phyloP scores from a whole-genome alignment of 1,140 invertebrate species.

The Prorops nasuta region DNA sequence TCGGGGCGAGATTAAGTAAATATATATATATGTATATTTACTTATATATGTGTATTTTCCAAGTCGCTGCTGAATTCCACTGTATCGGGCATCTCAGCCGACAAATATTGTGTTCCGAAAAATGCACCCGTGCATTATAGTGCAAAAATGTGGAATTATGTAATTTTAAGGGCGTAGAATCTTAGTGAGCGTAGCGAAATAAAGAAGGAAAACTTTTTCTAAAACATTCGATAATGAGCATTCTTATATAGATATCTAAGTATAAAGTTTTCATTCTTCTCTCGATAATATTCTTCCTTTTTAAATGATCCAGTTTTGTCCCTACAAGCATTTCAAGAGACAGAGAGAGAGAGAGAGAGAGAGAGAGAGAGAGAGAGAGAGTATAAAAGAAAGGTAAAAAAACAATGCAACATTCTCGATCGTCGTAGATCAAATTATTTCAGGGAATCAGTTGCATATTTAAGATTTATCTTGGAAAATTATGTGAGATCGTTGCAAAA shows the following conservation, averaged over 20 bases:
- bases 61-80: too few relatives aligned
- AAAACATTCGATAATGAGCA: background rate
- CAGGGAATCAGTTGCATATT: background rate
- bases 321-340: background rate
- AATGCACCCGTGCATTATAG: conserved; percentile 19
- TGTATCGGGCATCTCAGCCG: too few relatives aligned
- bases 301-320: background rate
- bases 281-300: background rate
- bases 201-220: background rate
- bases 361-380: background rate
- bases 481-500: background rate
- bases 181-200: conserved; percentile 8
- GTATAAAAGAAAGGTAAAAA: background rate
- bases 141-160: background rate
- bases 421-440: background rate
- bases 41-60: too few relatives aligned
- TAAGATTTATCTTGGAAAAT: background rate
- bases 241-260: background rate
- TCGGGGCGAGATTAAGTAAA: conserved; percentile 18
- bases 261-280: background rate
- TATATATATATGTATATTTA: conserved; percentile 40
- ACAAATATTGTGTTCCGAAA: too few relatives aligned
- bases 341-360: background rate
- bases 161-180: conserved; percentile 1
- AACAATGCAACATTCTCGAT: background rate